A percentile compares a stretch with the other conserved stretches of the same genome.
Evolutionary conservation across 2,888 invertebrate genomes (phyloP).

Genomic region (Chouioia cunea): DNA sequence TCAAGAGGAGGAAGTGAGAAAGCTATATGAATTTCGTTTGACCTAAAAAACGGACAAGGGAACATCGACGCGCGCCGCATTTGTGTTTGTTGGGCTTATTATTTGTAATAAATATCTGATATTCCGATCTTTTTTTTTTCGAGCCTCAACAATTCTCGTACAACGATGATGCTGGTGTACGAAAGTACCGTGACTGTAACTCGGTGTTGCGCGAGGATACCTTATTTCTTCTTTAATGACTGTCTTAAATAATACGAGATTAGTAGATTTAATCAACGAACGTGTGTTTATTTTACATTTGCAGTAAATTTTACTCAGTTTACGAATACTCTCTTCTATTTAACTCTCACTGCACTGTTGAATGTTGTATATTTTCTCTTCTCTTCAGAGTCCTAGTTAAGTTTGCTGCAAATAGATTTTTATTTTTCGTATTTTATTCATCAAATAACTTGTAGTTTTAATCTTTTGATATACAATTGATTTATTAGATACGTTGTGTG

Average conservation of each 20-base stretch:
- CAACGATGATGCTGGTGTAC: too few relatives aligned
- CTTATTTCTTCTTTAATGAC: background rate
- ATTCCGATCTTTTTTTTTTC: background rate
- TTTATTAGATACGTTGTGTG: constrained; percentile 31
- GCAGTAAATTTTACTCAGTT: constrained; percentile 17
- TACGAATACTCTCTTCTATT: too few relatives aligned
- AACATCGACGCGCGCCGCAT: background rate
- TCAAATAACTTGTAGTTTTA: constrained; percentile 30
- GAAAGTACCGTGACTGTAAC: too few relatives aligned
- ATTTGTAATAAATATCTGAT: background rate
- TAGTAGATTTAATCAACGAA: background rate
- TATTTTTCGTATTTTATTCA: constrained; percentile 27
- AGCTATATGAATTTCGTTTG: background rate
- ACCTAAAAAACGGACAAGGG: background rate
- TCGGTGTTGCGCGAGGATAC: background rate
- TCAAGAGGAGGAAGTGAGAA: constrained; percentile 74
- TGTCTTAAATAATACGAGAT: background rate
- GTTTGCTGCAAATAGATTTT: constrained; percentile 27
- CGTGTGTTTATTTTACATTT: constrained; percentile 5
- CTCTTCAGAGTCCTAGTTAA: background rate
- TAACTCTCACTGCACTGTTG: background rate
- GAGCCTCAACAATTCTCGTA: too few relatives aligned
- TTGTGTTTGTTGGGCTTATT: background rate
- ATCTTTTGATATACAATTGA: constrained; percentile 24
- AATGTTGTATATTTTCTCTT: constrained; percentile 17